phyloP scores from a whole-genome alignment of 1,140 invertebrate genomes.

The Drosophila pachea region DNA sequence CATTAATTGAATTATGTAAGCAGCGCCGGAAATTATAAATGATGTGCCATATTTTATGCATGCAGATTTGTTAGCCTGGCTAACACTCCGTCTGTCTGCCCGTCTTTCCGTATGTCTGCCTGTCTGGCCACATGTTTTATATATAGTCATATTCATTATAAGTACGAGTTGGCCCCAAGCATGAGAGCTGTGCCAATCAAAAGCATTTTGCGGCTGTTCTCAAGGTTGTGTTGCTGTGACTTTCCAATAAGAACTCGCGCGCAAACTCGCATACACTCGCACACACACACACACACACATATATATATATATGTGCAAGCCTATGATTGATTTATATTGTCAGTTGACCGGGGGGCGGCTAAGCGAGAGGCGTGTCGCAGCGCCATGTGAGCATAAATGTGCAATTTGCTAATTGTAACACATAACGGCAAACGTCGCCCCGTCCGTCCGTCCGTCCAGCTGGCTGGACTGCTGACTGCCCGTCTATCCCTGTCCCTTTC shows the following conservation, averaged over 20 bases:
- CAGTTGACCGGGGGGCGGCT: slow-evolving; percentile 38
- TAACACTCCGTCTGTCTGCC: too few species aligned
- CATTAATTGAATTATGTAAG: slow-evolving; percentile 72
- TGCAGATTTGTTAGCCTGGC: slow-evolving; percentile 22
- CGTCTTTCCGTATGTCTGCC: too few species aligned
- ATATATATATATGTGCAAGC: slow-evolving; percentile 26
- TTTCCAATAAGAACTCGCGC: slow-evolving; percentile 72
- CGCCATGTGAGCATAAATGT: slow-evolving; percentile 74
- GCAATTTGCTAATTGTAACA: slow-evolving; percentile 77
- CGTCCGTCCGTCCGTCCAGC: neutral
- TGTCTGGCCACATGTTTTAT: slow-evolving; percentile 24
- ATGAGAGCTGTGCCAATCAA: slow-evolving; percentile 48
- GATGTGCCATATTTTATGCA: slow-evolving; percentile 70
- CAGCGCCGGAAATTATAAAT: slow-evolving; percentile 71
- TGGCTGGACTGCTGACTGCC: slow-evolving; percentile 1
- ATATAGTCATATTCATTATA: slow-evolving; percentile 24
- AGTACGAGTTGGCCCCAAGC: slow-evolving; percentile 26
- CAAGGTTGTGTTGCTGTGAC: slow-evolving; percentile 65
- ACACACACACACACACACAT: slow-evolving; percentile 20
- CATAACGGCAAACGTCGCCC: slow-evolving; percentile 55
- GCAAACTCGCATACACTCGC: slow-evolving; percentile 17
- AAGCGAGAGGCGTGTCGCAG: slow-evolving; percentile 29
- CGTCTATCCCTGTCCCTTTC: slow-evolving; percentile 25
- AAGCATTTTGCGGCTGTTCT: slow-evolving; percentile 55
- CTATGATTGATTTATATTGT: slow-evolving; percentile 77